Base-by-base conservation (phyloP, 2,888 invertebrate genomes). In the Pediacus dermestoides region DNA sequence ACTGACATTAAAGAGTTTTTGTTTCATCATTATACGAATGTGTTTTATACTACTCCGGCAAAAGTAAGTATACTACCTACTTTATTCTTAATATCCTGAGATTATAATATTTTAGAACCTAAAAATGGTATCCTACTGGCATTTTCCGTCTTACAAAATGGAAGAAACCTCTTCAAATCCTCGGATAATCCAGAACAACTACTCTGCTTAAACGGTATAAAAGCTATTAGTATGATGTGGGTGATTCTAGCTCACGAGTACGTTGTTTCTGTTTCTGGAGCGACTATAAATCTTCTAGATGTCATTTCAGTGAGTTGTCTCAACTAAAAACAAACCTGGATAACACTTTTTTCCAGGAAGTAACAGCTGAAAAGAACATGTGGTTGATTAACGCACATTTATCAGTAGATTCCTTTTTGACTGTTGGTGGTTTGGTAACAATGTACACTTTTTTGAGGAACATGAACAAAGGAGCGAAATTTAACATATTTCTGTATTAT, bases 361-460 rank as follows among this genome's bases (percentile, higher is more conserved):
- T 14, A 11, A 28, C 12, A 3, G n/a, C 30, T 23, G n/a, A 14
- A 14, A 10, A 7, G n/a, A 28, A 28, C 10, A 47, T 44, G 31
- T 47, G 46, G 31, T 16, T 48, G 22, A 52, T 69, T 62, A 44
- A 73, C 59, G 75, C 66, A 50, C 40, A 74, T 0, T 64, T 77
- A 2, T 72, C 76, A 1, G 80, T 81, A 1, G 81, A 81, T 39
- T 75, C 79, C 0, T 81, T 81, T 61, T 77, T 81, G 53, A 63
- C 76, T 18, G 61, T 80, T 50, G 77, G 77, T 47, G 80, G 80
- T 1, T 58, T 80, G 27, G 60, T 81, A 1, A 73, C 72, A 39
- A 70, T 76, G 1, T 74, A 73, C 37, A 36, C 62, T 2, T 58
- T 66, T 30, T 33, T 67, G 3, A 63, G 58, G 41, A 48, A 60